phyloP scores from a whole-genome alignment of 2,113 vertebrate species.

The Melanostigma gelatinosum region DNA sequence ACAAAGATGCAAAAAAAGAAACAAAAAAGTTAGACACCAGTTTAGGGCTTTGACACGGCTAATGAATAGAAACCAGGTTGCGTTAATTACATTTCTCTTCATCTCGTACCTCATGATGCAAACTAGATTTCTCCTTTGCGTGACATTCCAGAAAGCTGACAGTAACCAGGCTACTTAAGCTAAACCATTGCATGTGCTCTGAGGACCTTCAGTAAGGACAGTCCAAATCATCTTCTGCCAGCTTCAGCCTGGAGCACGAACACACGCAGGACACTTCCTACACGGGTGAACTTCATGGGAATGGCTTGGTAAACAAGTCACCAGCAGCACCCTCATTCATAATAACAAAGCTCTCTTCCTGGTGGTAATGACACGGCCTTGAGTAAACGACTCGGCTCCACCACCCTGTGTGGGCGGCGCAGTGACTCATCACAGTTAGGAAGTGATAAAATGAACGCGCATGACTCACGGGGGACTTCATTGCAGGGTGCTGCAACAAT shows the following conservation, averaged over 20 bases:
- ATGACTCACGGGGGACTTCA: slow-evolving; percentile 70
- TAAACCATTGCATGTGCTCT: not conserved
- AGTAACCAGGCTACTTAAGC: slow-evolving; percentile 7
- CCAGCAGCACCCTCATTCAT: slow-evolving; percentile 65
- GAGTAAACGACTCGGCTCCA: slow-evolving; percentile 67
- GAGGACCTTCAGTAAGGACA: slow-evolving; percentile 13
- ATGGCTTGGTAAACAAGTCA: slow-evolving; percentile 65
- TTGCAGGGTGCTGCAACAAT: slow-evolving; percentile 56
- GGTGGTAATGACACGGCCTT: slow-evolving; percentile 70
- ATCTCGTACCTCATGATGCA: not conserved
- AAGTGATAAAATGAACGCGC: slow-evolving; percentile 72
- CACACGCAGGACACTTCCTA: slow-evolving; percentile 44
- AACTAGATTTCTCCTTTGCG: not conserved
- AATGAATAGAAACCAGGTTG: not conserved
- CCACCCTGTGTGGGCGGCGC: slow-evolving; percentile 63
- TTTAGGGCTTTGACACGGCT: not conserved
- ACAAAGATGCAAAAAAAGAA: not conserved
- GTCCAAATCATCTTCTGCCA: not conserved
- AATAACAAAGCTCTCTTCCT: slow-evolving; percentile 64
- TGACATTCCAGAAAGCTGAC: slow-evolving; percentile 3
- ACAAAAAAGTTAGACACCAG: not conserved
- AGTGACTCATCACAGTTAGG: slow-evolving; percentile 66
- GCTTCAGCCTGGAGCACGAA: not conserved
- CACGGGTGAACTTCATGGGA: slow-evolving; percentile 52
- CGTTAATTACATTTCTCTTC: not conserved